phyloP scores from a whole-genome alignment of 2,797 vertebrate species.

The Oreochromis grahami region DNA sequence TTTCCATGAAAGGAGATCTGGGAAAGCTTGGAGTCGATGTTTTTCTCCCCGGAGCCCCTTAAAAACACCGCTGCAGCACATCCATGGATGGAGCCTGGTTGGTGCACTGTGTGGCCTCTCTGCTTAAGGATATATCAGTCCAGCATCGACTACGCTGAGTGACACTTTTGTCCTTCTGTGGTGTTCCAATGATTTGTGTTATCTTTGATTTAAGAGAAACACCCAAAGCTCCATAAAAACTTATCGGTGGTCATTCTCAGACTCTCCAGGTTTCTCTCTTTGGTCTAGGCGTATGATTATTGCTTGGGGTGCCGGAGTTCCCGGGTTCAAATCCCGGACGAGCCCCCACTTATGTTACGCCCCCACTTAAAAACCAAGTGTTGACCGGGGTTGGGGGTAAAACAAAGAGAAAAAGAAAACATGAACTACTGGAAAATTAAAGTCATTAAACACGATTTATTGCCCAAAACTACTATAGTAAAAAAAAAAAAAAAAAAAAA shows the following conservation, averaged over 20 bases:
- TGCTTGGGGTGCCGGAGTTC: too few species aligned
- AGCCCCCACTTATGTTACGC: slow-evolving; percentile 50
- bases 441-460: too few species aligned
- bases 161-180: background rate
- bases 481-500: too few species aligned
- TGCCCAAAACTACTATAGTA: too few species aligned
- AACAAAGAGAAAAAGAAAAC: too few species aligned
- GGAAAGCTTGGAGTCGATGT: background rate
- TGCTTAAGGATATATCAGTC: background rate
- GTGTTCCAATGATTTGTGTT: background rate
- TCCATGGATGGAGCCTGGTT: background rate
- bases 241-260: accelerated
- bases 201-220: background rate
- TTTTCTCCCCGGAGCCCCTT: background rate
- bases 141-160: accelerated
- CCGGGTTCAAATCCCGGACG: slow-evolving; percentile 82
- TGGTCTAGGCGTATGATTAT: too few species aligned
- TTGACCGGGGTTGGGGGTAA: too few species aligned
- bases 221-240: background rate
- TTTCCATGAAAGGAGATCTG: background rate
- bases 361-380: too few species aligned
- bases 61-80: background rate
- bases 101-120: background rate
- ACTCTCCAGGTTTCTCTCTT: background rate
- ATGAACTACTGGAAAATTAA: too few species aligned